Conservation (phyloP, 2,113 vertebrate genomes). For the Percina caprodes region DNA sequence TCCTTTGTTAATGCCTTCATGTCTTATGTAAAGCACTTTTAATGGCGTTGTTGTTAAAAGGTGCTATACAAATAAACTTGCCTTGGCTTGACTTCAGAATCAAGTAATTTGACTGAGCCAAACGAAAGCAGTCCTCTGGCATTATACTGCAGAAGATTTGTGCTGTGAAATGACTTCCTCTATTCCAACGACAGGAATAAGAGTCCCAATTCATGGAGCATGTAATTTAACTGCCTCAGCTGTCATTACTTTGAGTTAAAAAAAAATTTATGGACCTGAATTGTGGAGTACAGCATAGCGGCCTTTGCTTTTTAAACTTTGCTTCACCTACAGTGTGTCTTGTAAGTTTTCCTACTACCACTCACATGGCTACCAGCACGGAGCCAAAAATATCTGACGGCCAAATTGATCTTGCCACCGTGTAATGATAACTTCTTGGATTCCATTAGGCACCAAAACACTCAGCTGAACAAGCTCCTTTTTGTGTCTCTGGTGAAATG, state of each 20-base stretch:
- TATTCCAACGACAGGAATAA: conserved; percentile 30
- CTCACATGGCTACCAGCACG: background rate
- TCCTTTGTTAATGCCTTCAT: background rate
- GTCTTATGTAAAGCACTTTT: background rate
- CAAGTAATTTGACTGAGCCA: conserved; percentile 31
- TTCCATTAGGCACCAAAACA: conserved; percentile 42
- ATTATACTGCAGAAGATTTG: conserved; percentile 33
- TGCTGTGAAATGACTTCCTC: conserved; percentile 48
- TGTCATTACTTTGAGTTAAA: conserved; percentile 24
- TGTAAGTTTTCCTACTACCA: background rate
- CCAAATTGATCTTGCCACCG: conserved; percentile 2
- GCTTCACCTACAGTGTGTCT: conserved; percentile 1
- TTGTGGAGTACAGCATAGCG: background rate
- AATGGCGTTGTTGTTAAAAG: background rate
- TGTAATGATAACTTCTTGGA: conserved; percentile 15
- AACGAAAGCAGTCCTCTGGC: conserved; percentile 48
- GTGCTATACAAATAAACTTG: background rate
- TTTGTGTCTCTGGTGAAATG: conserved; percentile 35
- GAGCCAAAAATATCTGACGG: conserved; percentile 8
- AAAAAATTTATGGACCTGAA: conserved; percentile 25
- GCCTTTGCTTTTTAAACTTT: background rate
- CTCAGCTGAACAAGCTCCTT: conserved; percentile 12
- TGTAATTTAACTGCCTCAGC: conserved; percentile 40
- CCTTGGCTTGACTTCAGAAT: background rate
- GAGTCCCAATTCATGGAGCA: conserved; percentile 32